A percentile compares a stretch with the other conserved stretches of the same genome.
phyloP scores from a whole-genome alignment of 2,797 vertebrate species.

The Poecilia gillii region DNA sequence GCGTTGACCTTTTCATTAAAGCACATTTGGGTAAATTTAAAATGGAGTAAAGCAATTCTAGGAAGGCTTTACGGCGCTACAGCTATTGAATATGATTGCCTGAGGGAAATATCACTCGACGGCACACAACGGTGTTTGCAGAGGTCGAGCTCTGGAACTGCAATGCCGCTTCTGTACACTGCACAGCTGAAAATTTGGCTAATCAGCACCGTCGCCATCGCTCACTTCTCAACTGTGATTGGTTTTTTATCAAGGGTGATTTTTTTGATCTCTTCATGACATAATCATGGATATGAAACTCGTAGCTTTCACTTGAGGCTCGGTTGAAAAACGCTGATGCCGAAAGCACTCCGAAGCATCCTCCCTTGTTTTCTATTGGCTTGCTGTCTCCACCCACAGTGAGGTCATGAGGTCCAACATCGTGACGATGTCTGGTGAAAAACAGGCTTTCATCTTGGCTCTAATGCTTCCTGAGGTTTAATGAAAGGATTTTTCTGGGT shows the following conservation, averaged over 20 bases:
- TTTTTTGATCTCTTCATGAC: conserved; percentile 76
- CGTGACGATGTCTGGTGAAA: conserved; percentile 68
- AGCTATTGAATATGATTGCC: conserved; percentile 66
- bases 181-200: conserved; percentile 57
- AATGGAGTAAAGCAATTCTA: conserved; percentile 67
- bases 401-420: conserved; percentile 70
- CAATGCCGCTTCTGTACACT: conserved; percentile 59
- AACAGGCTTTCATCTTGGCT: conserved; percentile 66
- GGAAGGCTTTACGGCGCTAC: conserved; percentile 74
- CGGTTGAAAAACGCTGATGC: conserved; percentile 69
- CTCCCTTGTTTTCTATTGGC: conserved; percentile 67
- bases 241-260: conserved; percentile 64
- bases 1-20: conserved; percentile 72
- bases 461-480: conserved; percentile 57
- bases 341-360: conserved; percentile 57
- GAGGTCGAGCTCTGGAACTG: conserved; percentile 56
- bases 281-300: conserved; percentile 70
- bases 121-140: conserved; percentile 64
- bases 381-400: conserved; percentile 72
- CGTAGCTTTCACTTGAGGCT: conserved; percentile 68
- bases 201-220: conserved; percentile 60
- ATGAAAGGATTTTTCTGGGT: conserved; percentile 50
- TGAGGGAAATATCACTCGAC: conserved; percentile 58
- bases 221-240: conserved; percentile 65
- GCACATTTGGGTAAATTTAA: conserved; percentile 71